Conservation (phyloP, 2,797 vertebrate genomes). For the Halcyon badia region DNA sequence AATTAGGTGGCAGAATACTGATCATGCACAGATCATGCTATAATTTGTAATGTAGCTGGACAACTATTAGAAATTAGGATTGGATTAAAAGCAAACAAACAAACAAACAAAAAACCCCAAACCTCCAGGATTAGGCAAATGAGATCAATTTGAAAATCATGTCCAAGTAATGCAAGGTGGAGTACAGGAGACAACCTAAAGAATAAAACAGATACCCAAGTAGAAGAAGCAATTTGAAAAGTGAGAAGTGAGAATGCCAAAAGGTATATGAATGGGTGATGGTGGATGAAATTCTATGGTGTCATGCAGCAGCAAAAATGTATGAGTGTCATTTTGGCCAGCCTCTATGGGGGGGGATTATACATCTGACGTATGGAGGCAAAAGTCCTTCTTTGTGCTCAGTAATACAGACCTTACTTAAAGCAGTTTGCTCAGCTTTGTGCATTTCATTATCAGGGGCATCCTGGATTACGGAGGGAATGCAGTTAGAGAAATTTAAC, state of each 20-base stretch:
- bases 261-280: not conserved
- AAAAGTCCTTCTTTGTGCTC: not conserved
- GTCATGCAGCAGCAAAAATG: not conserved
- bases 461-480: not conserved
- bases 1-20: constrained; percentile 32
- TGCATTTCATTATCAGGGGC: not conserved
- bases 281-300: not conserved
- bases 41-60: not conserved
- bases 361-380: not conserved
- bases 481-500: not conserved
- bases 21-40: not conserved
- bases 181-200: not conserved
- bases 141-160: not conserved
- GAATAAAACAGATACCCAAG: not conserved
- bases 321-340: not conserved
- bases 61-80: constrained; percentile 18
- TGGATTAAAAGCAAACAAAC: not conserved
- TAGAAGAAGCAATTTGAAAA: not conserved
- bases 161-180: not conserved
- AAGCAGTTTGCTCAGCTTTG: not conserved
- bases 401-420: not conserved
- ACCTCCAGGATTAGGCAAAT: not conserved
- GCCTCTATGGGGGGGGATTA: not conserved
- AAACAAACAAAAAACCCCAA: not conserved
- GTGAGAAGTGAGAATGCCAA: not conserved